Base-by-base conservation (phyloP, 2,113 vertebrate genomes). In the Aplodontia rufa region DNA sequence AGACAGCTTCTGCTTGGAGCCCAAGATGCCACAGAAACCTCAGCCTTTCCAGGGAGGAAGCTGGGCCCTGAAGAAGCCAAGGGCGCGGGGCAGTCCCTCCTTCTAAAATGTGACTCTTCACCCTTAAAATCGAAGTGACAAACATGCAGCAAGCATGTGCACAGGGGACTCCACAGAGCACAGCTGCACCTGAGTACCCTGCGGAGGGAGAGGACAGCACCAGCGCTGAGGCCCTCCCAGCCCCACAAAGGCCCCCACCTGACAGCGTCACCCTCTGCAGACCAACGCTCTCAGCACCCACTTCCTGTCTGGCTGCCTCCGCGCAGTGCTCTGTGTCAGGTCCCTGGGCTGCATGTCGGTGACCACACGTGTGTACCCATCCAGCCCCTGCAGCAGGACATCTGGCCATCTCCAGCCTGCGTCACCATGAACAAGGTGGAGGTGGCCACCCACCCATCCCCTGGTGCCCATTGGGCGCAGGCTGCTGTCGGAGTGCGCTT, bases 331-430 rank as follows among this genome's bases (percentile, higher is more conserved):
- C 47, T 1, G 2, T 0, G 0, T 0, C 74, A 19, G 53, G 9
- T 10, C 1, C 35, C 42, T 12, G 0, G 0, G 2, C 20, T 7
- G 55, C 11, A 0, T 3, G 28, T 1, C 0, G 62, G 32, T 35
- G 45, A 10, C 47, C 13, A 0, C 3, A 8, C n/a, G 9, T 0
- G 8, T 8, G 78, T 30, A 1, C 69, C 40, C 8, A 8, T 3
- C 51, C 1, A 0, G 1, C 28, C 9, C 2, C 26, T 1, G 16
- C 35, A 2, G 22, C 3, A 9, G 32, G 89, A 35, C 2, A 6
- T 66, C 64, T 40, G 32, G 53, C 53, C 19, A 6, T 55, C 55
- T 28, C 58, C 24, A 1, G 24, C 1, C 2, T 35, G 40, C 6
- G 62, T 28, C 26, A 5, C 0, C 28, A 0, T 30, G 0, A 6